These are phyloP conservation scores for Himalopsyche phryganea DNA, from an alignment of 1,140 invertebrate genomes.

Conservation along the genomic window DNA sequence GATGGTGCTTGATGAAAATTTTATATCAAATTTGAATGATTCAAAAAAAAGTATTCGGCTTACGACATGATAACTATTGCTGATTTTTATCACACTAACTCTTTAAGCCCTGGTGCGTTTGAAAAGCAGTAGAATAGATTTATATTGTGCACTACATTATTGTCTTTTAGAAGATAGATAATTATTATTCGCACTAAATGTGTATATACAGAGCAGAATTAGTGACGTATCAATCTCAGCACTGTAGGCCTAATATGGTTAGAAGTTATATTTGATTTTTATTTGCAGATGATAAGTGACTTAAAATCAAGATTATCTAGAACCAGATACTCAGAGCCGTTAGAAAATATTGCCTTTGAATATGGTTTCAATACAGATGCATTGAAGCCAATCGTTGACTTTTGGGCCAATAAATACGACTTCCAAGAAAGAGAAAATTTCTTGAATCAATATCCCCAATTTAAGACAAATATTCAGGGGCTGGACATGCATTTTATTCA, in stretches of 20 bases:
- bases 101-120: too few species aligned
- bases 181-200: too few species aligned
- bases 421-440: constrained; percentile 62
- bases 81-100: too few species aligned
- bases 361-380: constrained; percentile 68
- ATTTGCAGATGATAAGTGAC: constrained; percentile 25
- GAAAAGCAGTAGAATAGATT: too few species aligned
- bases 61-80: too few species aligned
- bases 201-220: too few species aligned
- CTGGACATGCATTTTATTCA: constrained; percentile 67
- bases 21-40: too few species aligned
- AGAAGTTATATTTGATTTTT: not conserved
- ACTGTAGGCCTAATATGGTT: not conserved
- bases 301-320: constrained; percentile 13
- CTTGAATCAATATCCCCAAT: constrained; percentile 73
- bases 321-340: constrained; percentile 19
- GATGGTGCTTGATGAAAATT: too few species aligned
- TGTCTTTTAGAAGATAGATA: too few species aligned
- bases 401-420: constrained; percentile 72
- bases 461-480: constrained; percentile 64
- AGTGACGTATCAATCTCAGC: too few species aligned
- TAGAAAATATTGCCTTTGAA: constrained; percentile 22
- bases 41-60: too few species aligned
- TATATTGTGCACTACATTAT: too few species aligned
- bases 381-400: constrained; percentile 60